Evolutionary conservation across 1,140 invertebrate genomes (phyloP).

Genomic region (Drosophila paulistorum): DNA sequence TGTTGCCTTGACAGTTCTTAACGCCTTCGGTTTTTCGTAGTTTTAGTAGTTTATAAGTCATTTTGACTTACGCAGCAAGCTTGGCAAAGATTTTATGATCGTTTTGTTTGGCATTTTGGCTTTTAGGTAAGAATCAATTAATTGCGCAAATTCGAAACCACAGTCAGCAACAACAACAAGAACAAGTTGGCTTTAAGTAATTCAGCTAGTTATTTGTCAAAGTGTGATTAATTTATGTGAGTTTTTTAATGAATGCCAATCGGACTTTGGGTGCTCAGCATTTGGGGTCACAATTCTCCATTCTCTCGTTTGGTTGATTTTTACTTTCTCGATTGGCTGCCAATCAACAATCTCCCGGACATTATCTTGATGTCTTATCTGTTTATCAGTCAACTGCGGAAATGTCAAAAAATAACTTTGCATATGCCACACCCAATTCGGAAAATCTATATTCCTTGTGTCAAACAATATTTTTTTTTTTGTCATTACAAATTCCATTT

Average conservation of each 20-base stretch:
- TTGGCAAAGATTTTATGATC: conserved; percentile 26
- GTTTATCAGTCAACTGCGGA: conserved; percentile 47
- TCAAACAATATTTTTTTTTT: conserved; percentile 36
- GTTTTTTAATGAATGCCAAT: conserved; percentile 36
- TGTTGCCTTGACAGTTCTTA: conserved; percentile 31
- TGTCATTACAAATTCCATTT: conserved; percentile 70
- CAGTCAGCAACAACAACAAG: background rate
- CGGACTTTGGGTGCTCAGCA: conserved; percentile 32
- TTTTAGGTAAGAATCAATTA: conserved; percentile 60
- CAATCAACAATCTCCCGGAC: conserved; percentile 63
- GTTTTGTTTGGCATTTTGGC: conserved; percentile 57
- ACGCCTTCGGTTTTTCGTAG: conserved; percentile 22
- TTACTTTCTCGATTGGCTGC: conserved; percentile 25
- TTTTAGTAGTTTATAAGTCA: conserved; percentile 19
- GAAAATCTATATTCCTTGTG: conserved; percentile 27
- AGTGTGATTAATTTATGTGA: conserved; percentile 70
- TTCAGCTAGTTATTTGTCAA: conserved; percentile 75
- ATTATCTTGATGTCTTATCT: conserved; percentile 62
- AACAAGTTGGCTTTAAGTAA: conserved; percentile 57
- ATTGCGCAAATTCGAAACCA: conserved; percentile 56
- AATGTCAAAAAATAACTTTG: conserved; percentile 54
- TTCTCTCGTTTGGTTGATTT: background rate
- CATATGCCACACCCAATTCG: conserved; percentile 52
- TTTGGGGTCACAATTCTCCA: conserved; percentile 15
- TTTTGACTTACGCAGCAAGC: conserved; percentile 44